These are phyloP conservation scores for Watsonalla cultraria DNA, from an alignment of 2,888 invertebrate genomes.

Conservation along the genomic window DNA sequence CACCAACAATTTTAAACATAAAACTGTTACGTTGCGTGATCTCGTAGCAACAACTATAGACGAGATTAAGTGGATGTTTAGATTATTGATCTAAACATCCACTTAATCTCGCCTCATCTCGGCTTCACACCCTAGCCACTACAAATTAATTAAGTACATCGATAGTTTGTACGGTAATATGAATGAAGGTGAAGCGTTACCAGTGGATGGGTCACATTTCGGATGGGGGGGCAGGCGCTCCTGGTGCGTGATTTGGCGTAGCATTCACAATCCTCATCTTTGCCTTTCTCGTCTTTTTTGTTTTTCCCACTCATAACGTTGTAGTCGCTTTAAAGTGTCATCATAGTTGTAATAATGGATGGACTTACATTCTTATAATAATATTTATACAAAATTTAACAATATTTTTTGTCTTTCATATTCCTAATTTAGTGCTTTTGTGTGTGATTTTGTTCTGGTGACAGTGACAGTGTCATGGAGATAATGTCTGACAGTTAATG, in stretches of 20 bases:
- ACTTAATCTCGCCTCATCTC: no score
- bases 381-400: constrained; percentile 8
- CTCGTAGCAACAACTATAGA: no score
- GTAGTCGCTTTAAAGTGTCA: constrained; percentile 11
- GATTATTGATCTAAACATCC: no score
- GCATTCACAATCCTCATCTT: constrained; percentile 38
- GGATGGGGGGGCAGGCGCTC: constrained; percentile 39
- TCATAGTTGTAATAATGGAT: constrained; percentile 22
- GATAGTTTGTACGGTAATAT: not conserved
- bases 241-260: constrained; percentile 27
- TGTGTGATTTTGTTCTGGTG: not conserved
- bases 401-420: constrained; percentile 15
- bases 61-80: no score
- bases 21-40: no score
- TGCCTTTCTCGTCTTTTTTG: constrained; percentile 25
- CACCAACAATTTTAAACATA: no score
- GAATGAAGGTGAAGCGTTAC: constrained; percentile 23
- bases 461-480: not conserved
- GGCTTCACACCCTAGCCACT: no score
- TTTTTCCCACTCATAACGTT: constrained; percentile 47
- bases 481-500: not conserved
- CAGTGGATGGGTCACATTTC: constrained; percentile 63
- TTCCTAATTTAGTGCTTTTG: constrained; percentile 1
- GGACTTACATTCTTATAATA: constrained; percentile 23
- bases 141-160: no score